phyloP scores from a whole-genome alignment of 2,888 invertebrate species.

The Loripinus fragilis region DNA sequence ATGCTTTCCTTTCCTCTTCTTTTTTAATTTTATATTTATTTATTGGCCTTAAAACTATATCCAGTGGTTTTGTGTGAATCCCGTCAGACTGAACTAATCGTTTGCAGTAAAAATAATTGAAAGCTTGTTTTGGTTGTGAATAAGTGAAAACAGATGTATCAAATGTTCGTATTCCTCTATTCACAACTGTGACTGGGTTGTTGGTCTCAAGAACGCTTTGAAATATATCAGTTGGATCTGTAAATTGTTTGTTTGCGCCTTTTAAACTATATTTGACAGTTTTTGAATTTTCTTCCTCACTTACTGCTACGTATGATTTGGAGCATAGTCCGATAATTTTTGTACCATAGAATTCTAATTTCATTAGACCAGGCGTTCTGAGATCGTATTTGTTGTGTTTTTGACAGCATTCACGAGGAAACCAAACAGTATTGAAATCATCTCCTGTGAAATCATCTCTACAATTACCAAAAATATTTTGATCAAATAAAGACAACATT shows the following conservation, averaged over 20 bases:
- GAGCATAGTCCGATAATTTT: conserved; percentile 7
- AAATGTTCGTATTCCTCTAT: conserved; percentile 1
- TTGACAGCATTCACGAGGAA: conserved; percentile 7
- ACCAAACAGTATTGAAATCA: not conserved
- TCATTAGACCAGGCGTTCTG: not conserved
- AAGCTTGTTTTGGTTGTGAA: conserved; percentile 16
- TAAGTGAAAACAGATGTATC: not conserved
- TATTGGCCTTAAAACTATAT: too few relatives aligned
- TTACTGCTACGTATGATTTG: conserved; percentile 16
- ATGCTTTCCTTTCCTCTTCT: too few relatives aligned
- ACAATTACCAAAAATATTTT: conserved; percentile 17
- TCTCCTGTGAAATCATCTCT: not conserved
- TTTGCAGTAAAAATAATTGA: too few relatives aligned
- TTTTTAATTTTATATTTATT: too few relatives aligned
- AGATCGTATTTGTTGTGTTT: not conserved
- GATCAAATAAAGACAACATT: too few relatives aligned
- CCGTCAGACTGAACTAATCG: too few relatives aligned
- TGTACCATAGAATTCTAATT: not conserved
- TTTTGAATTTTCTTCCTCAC: not conserved
- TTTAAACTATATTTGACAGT: not conserved
- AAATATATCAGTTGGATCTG: not conserved
- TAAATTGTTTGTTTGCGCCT: not conserved
- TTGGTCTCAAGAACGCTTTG: not conserved
- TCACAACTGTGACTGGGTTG: not conserved
- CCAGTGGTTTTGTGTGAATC: too few relatives aligned